phyloP scores from a whole-genome alignment of 1,140 invertebrate genomes.

The Leptinotarsa lineolata region DNA sequence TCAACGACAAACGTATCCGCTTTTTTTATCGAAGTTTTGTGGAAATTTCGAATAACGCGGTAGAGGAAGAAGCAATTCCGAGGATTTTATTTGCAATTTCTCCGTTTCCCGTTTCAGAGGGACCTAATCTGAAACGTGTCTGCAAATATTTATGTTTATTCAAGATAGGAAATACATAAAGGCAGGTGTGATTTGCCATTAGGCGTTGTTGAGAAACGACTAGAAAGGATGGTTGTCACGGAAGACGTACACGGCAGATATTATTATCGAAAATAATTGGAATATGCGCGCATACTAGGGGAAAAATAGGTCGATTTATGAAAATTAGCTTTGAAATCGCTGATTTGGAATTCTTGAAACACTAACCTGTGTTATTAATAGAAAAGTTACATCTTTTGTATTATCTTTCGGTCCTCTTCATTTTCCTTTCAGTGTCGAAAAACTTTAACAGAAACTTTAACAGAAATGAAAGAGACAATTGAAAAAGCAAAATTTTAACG shows the following conservation, averaged over 20 bases:
- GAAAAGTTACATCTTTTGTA: no score
- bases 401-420: no score
- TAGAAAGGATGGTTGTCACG: slow-evolving; percentile 5
- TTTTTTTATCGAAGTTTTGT: not conserved
- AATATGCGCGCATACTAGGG: not conserved
- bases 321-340: no score
- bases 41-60: not conserved
- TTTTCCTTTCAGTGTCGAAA: no score
- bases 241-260: not conserved
- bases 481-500: no score
- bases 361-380: no score
- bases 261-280: slow-evolving; percentile 3
- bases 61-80: not conserved
- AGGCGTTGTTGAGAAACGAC: slow-evolving; percentile 2
- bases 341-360: no score
- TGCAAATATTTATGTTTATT: slow-evolving; percentile 9
- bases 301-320: not conserved
- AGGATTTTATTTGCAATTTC: slow-evolving; percentile 6
- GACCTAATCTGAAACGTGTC: slow-evolving; percentile 8
- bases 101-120: not conserved
- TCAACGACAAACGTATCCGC: no score
- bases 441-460: no score
- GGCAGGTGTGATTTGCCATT: slow-evolving; percentile 4
- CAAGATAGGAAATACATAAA: slow-evolving; percentile 8
- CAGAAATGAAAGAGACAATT: no score